Conservation (phyloP, 2,797 vertebrate genomes). For the Mustela erminea region DNA sequence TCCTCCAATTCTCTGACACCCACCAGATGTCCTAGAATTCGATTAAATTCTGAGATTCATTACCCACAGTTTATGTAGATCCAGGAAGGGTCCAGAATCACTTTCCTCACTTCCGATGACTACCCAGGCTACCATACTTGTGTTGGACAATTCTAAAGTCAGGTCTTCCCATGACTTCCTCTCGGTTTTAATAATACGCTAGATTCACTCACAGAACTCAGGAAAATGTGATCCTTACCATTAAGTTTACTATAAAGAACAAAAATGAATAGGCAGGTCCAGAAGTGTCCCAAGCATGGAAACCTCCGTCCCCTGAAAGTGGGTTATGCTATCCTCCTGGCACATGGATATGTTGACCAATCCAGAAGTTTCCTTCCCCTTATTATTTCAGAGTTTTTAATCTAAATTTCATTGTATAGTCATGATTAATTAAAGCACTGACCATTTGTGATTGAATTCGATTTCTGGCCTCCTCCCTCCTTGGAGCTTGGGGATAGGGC, state of each 20-base stretch:
- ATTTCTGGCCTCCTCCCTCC: background rate
- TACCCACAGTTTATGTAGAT: background rate
- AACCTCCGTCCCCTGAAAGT: background rate
- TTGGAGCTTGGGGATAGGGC: fast-evolving
- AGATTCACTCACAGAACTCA: background rate
- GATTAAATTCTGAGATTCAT: background rate
- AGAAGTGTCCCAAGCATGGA: background rate
- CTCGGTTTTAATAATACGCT: background rate
- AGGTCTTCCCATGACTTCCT: background rate
- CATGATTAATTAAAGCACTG: background rate
- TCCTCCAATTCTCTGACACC: background rate
- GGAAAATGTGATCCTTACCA: background rate
- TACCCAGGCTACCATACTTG: background rate
- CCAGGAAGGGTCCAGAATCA: background rate
- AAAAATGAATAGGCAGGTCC: background rate
- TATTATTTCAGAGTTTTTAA: background rate
- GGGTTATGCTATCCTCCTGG: background rate
- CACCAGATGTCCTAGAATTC: background rate
- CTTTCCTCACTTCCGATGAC: background rate
- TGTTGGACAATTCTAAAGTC: background rate
- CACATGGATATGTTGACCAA: background rate
- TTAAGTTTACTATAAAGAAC: background rate
- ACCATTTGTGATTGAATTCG: background rate
- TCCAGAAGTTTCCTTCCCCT: background rate
- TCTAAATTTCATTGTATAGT: background rate